Evolutionary conservation across 2,888 invertebrate genomes (phyloP), one percentile per base, ranked within the genome.

Genomic region (Lissonota sp.): DNA sequence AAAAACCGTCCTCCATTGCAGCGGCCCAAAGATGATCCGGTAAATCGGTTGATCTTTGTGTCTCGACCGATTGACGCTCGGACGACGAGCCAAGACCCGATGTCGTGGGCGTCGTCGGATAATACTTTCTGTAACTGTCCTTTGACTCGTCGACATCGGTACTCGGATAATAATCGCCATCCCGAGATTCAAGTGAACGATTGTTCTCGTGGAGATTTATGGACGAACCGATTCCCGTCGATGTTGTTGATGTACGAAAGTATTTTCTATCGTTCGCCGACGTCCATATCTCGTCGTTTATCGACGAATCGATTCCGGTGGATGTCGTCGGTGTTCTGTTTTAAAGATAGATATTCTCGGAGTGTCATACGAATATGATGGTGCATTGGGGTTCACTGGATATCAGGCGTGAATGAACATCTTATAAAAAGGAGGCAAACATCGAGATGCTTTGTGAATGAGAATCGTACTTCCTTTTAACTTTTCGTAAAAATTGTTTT

Each of bases 281-380:
- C 62, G 90, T 90, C 90, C 90, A 91, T 84, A 90, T 90, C 75
- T 90, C 90, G 80, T 90, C 90, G 44, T 86, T 87, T 77, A 88
- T 86, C 77, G 90, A 89, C 8, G 89, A 88, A 66, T 85, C 90
- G 78, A 88, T 88, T 8, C 89, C 90, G 40, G 88, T 87, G 5
- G 88, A 88, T 12, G 89, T 89, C 16, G 90, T 88, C 10, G 87
- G 89, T 6, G 88, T 90, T 87, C 90, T 88, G 79, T 12, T 74
- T 42, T 39, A 12, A 12, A 7, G n/a, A 53, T 60, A 16, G 49
- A 26, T 14, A 71, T 10, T 4, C 44, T 6, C 7, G 39, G 6
- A 16, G n/a, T n/a, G 64, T 73, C 7, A 64, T 3, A 3, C 26
- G 26, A 26, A 26, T 26, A 2, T 26, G 26, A 26, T 26, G 3